Evolutionary conservation across 2,888 invertebrate species (phyloP), one percentile per base, ranked within the genome.

Genomic region (Lasioglossum leucozonium): DNA sequence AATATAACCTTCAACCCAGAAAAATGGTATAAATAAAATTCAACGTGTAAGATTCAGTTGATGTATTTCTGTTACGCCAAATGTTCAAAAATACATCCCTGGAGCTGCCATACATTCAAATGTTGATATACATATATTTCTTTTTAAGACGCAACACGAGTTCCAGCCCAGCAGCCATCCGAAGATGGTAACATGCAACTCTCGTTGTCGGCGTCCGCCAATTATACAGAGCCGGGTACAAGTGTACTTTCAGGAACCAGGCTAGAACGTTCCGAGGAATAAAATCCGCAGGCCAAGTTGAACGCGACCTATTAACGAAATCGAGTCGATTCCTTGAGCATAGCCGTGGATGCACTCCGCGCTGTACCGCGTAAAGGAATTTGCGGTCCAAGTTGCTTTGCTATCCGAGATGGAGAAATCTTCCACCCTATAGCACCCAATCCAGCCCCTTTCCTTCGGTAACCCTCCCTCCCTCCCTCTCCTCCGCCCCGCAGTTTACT

Each of bases 321-420:
- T 90, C 90, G 90, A 89, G 89, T 85, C 88, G 83, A 79, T 85
- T 88, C 85, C 87, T 89, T 87, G 86, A 82, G 80, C 78, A 75
- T 80, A 86, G 82, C 82, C 77, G 80, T 74, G 89, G 87, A 89
- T 90, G 88, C 87, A 89, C 88, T 84, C 83, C 82, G 77, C 58
- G 83, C 85, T 69, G 88, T 86, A 87, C 90, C 88, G 82, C 88
- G 88, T 90, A 89, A 93, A 93, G 92, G 92, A 92, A 92, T 92
- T 92, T 92, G 93, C 90, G 93, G 93, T 91, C 86, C 89, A 91
- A 92, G 91, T 92, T 92, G 90, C 90, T 88, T 92, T 85, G 89
- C 89, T 88, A 81, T 88, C 86, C 84, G 91, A 91, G 91, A 91
- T 91, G 77, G 88, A 81, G 81, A 77, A 81, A 87, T 88, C 85